phyloP scores from a whole-genome alignment of 2,888 invertebrate genomes.

The Leptopilina myrica region DNA sequence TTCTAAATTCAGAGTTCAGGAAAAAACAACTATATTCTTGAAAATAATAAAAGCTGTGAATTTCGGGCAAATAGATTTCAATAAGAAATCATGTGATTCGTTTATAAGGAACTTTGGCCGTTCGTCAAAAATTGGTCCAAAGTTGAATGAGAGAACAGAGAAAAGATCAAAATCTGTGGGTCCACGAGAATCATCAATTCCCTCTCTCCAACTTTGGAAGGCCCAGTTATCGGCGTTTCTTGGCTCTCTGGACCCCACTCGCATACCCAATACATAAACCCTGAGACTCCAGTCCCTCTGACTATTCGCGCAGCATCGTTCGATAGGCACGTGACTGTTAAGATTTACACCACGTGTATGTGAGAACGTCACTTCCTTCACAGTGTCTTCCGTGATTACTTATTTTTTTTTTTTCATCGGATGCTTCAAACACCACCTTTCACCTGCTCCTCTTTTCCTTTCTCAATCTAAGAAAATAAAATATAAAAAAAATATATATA shows the following conservation, averaged over 20 bases:
- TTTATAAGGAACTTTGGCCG: background rate
- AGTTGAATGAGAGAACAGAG: background rate
- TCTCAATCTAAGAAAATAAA: background rate
- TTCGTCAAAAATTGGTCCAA: background rate
- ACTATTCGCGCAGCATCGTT: conserved; percentile 74
- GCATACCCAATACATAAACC: conserved; percentile 73
- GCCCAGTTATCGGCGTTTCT: conserved; percentile 50
- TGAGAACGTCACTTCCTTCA: conserved; percentile 40
- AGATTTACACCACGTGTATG: conserved; percentile 54
- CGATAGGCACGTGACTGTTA: conserved; percentile 65
- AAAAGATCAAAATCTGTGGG: background rate
- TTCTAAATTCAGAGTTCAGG: no score
- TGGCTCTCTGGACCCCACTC: conserved; percentile 68
- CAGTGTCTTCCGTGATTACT: background rate
- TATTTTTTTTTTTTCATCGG: background rate
- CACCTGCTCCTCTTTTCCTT: no score
- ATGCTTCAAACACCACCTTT: conserved; percentile 4
- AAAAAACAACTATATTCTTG: background rate
- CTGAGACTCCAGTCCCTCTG: conserved; percentile 65
- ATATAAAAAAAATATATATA: background rate
- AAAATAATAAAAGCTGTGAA: background rate
- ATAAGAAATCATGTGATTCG: background rate
- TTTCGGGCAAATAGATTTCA: background rate
- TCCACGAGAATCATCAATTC: conserved; percentile 44
- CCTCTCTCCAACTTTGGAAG: conserved; percentile 54